A percentile compares a stretch with the other conserved stretches of the same genome.
Conservation (phyloP, 2,888 invertebrate species). For the Rambutsinella grinnellia region DNA sequence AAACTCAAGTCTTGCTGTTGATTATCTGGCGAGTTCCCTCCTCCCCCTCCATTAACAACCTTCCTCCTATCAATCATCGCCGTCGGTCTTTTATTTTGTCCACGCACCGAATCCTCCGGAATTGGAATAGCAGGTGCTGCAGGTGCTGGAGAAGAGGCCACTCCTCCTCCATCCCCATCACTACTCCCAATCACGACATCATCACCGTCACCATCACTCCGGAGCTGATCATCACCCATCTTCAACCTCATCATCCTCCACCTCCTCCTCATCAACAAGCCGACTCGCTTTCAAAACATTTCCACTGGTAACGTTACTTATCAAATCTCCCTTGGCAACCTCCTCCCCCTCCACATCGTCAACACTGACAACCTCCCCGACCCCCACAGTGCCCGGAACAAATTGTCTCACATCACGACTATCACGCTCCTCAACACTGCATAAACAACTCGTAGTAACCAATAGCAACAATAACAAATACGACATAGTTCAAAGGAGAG, state of each 20-base stretch:
- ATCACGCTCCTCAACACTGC: too few relatives aligned
- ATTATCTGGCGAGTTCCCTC: too few relatives aligned
- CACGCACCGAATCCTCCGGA: neutral
- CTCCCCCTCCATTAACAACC: slow-evolving; percentile 3
- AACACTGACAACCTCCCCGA: slow-evolving; percentile 24
- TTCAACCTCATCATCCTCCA: too few relatives aligned
- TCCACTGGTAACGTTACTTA: neutral
- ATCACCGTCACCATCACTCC: neutral
- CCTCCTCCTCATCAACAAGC: neutral
- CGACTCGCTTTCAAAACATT: neutral
- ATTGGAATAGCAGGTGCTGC: neutral
- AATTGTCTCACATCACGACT: neutral
- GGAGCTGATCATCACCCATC: too few relatives aligned
- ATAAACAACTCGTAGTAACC: too few relatives aligned
- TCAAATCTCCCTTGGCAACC: neutral
- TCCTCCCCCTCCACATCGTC: neutral
- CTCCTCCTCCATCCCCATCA: neutral
- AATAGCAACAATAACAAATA: too few relatives aligned
- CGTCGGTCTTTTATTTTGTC: neutral
- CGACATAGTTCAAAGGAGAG: too few relatives aligned
- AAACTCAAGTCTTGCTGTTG: slow-evolving; percentile 30
- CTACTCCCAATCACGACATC: neutral
- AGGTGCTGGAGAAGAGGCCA: neutral
- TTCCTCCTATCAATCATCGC: slow-evolving; percentile 18
- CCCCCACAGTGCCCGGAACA: neutral